Percentiles rank a stretch among this genome's conserved stretches.
Conservation (phyloP, 2,888 invertebrate genomes). For the Argyresthia albistria region DNA sequence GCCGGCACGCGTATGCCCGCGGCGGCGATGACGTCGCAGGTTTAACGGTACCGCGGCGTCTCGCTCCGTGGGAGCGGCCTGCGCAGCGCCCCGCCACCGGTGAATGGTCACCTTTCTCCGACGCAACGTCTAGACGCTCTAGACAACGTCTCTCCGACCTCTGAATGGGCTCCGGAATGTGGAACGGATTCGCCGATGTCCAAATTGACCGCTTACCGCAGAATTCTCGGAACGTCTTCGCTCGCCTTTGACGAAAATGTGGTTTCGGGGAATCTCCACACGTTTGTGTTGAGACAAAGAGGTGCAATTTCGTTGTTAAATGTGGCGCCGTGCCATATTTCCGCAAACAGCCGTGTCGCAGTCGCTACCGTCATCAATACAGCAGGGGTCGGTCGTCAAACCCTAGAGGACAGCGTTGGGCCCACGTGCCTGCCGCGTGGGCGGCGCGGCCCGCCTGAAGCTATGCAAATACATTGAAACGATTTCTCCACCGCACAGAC, state of each 20-base stretch:
- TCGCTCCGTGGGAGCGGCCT: constrained; percentile 28
- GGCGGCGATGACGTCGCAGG: constrained; percentile 22
- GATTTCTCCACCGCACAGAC: constrained; percentile 4
- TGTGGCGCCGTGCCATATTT: not conserved
- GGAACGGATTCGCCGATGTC: constrained; percentile 34
- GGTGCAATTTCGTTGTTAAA: not conserved
- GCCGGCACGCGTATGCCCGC: constrained; percentile 3
- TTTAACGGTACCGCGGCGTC: constrained; percentile 40
- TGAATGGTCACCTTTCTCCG: constrained; percentile 72
- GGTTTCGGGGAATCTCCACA: no score
- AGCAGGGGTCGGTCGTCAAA: constrained; percentile 20
- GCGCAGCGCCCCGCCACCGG: constrained; percentile 39
- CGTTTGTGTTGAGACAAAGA: no score
- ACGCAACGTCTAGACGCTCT: constrained; percentile 46
- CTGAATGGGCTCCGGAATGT: constrained; percentile 68
- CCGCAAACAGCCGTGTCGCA: not conserved
- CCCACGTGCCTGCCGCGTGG: constrained; percentile 17
- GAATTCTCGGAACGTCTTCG: constrained; percentile 36
- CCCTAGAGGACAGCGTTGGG: constrained; percentile 24
- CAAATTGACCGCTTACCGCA: constrained; percentile 13
- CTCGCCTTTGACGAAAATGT: not conserved
- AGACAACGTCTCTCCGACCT: constrained; percentile 54
- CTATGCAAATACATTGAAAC: constrained; percentile 5
- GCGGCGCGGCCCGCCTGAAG: constrained; percentile 3
- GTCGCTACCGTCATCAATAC: not conserved